phyloP scores from a whole-genome alignment of 2,113 vertebrate species.

The Rhadina sibilatrix region DNA sequence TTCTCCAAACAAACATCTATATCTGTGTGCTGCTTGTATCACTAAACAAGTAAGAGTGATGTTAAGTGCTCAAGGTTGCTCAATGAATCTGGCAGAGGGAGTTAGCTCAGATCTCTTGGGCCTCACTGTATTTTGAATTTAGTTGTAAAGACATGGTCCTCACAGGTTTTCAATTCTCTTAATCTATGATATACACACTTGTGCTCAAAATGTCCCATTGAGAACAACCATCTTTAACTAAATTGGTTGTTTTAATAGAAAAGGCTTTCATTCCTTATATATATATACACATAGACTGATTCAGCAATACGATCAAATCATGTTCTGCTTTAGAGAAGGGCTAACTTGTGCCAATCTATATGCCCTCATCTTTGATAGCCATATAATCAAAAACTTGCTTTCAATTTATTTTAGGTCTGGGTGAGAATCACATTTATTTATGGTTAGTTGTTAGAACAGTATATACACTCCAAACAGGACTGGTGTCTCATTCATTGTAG shows the following conservation, averaged over 20 bases:
- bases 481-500: neutral
- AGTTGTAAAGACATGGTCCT: neutral
- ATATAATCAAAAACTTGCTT: neutral
- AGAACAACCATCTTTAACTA: neutral
- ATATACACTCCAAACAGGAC: neutral
- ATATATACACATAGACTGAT: neutral
- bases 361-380: neutral
- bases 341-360: neutral
- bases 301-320: neutral
- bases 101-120: neutral
- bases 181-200: neutral
- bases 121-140: neutral
- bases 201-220: neutral
- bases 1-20: neutral
- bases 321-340: neutral
- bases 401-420: neutral
- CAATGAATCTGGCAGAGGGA: neutral
- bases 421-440: neutral
- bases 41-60: neutral
- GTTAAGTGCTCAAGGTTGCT: neutral
- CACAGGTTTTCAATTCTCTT: neutral
- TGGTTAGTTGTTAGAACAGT: neutral
- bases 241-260: neutral
- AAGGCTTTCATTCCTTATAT: fast-evolving
- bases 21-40: neutral